Base-by-base conservation (phyloP, 1,140 invertebrate genomes). In the Rhyzopertha dominica region DNA sequence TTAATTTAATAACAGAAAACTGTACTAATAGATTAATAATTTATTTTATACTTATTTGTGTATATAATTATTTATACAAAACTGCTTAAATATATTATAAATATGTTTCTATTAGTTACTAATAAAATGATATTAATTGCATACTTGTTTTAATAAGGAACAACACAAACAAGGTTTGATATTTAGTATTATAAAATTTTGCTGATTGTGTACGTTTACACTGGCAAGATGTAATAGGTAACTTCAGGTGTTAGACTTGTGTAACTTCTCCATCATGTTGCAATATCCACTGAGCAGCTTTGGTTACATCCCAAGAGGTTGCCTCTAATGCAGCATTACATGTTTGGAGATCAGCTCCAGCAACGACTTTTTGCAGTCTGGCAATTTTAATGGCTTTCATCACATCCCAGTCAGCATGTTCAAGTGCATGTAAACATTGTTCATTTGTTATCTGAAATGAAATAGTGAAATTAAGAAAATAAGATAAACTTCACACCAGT, bases 371-470 rank as follows among this genome's bases (percentile, higher is more conserved):
- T 61, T 87, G 83, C 9, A 88, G 61, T 57, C 82, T 82, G 0
- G 87, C 77, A 20, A 91, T 68, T 62, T 96, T 96, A 30, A 95
- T 92, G 1, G 90, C 90, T 19, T 83, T 81, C 52, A 92, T 80
- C 0, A 95, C 84, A 59, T 95, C 84, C 90, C 92, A 95, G 42
- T 86, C 79, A 13, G 86, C 85, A 22, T 85, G 78, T 55, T 93
- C 84, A 2, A 96, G 65, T 0, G 89, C 87, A 41, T 77, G 70
- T 4, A 93, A 66, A 59, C 91, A 95, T 32, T 85, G 81, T 47
- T 86, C 84, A 0, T 82, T 79, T 0, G 80, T 80, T 8, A 87
- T 82, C 78, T 92, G 68, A 2, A 58, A 42, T 4, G 20, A 41
- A 22, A 3, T 22, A 37, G 22, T 14, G 25, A 12, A 38, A n/a